These are phyloP conservation scores for Nebria brevicollis DNA, from an alignment of 2,888 invertebrate genomes.

Conservation along the genomic window DNA sequence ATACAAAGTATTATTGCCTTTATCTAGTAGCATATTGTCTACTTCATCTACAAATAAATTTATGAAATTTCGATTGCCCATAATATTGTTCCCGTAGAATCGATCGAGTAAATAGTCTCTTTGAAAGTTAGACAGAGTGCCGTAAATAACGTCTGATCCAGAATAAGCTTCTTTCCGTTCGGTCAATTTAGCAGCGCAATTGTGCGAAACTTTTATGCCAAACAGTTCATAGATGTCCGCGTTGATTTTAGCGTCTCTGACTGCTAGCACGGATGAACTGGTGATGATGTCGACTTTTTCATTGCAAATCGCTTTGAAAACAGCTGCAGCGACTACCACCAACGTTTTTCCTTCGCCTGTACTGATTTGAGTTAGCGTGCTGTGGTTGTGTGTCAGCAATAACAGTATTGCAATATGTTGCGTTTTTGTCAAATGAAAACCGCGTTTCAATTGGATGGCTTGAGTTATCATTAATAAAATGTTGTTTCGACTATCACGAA, in stretches of 20 bases:
- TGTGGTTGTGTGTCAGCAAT: constrained; percentile 48
- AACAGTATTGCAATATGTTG: constrained; percentile 53
- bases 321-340: constrained; percentile 56
- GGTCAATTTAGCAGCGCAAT: constrained; percentile 51
- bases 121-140: constrained; percentile 57
- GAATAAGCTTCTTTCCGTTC: constrained; percentile 52
- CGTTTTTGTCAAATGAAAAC: constrained; percentile 51
- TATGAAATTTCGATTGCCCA: constrained; percentile 53
- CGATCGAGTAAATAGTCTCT: constrained; percentile 56
- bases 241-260: constrained; percentile 53
- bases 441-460: constrained; percentile 49
- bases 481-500: constrained; percentile 20
- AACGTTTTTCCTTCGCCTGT: constrained; percentile 61
- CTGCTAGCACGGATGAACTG: constrained; percentile 56
- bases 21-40: constrained; percentile 61
- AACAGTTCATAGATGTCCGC: constrained; percentile 53
- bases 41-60: constrained; percentile 61
- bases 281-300: constrained; percentile 57
- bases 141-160: constrained; percentile 55
- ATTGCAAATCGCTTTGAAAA: constrained; percentile 54
- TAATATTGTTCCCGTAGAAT: constrained; percentile 56
- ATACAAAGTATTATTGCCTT: constrained; percentile 59
- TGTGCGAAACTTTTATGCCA: constrained; percentile 54
- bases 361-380: constrained; percentile 55
- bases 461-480: constrained; percentile 48